Conservation (phyloP, 2,888 invertebrate genomes). For the Pseudococcus jackbeardsleyi region DNA sequence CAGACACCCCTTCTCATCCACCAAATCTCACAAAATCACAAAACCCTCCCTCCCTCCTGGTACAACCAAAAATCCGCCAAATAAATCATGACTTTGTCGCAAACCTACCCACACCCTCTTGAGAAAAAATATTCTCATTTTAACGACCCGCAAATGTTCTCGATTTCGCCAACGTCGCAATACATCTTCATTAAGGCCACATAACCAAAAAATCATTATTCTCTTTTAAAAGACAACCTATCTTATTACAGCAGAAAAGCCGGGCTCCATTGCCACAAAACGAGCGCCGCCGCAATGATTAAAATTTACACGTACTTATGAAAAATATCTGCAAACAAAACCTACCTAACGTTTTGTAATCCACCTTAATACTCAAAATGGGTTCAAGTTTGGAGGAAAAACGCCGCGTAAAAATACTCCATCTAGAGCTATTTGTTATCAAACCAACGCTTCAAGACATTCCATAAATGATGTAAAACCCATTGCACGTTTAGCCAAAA, state of each 20-base stretch:
- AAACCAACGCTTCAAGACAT: slow-evolving; percentile 39
- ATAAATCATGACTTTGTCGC: background rate
- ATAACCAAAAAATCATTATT: slow-evolving; percentile 38
- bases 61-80: background rate
- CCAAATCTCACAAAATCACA: too few species aligned
- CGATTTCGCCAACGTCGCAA: background rate
- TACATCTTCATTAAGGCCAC: slow-evolving; percentile 33
- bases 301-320: slow-evolving; percentile 34
- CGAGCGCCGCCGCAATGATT: slow-evolving; percentile 13
- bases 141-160: background rate
- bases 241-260: slow-evolving; percentile 24
- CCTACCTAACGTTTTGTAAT: slow-evolving; percentile 10
- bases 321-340: slow-evolving; percentile 25
- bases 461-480: slow-evolving; percentile 25
- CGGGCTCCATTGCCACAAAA: background rate
- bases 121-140: background rate
- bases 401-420: slow-evolving; percentile 11
- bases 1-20: too few species aligned
- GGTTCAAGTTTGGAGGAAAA: background rate
- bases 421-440: slow-evolving; percentile 32
- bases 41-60: too few species aligned
- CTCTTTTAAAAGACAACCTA: slow-evolving; percentile 35
- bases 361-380: slow-evolving; percentile 37
- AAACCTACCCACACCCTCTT: background rate
- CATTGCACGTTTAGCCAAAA: slow-evolving; percentile 38